A percentile compares a stretch with the other conserved stretches of the same genome.
Evolutionary conservation across 2,113 vertebrate species (phyloP).

Genomic region (Hepsetus odoe): DNA sequence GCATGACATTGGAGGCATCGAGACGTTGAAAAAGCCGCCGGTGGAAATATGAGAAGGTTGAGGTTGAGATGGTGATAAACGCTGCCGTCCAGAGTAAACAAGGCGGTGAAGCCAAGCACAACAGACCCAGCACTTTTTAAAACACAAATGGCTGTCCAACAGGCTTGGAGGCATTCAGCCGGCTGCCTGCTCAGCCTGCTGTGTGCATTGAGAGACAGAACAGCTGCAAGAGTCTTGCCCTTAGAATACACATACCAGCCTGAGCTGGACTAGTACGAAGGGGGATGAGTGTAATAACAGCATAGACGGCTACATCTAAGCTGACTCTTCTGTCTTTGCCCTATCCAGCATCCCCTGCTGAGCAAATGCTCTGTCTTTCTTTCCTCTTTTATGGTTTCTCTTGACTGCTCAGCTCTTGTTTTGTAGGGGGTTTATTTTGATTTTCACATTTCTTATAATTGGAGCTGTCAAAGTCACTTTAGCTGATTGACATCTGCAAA

Average conservation of each 20-base stretch:
- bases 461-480: constrained; percentile 71
- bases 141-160: constrained; percentile 36
- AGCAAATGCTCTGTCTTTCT: not conserved
- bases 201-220: not conserved
- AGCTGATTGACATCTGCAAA: constrained; percentile 72
- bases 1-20: constrained; percentile 6
- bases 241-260: not conserved
- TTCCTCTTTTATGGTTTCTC: not conserved
- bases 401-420: not conserved
- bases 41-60: constrained; percentile 21
- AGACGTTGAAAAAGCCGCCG: constrained; percentile 30
- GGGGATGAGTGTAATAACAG: not conserved
- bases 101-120: constrained; percentile 27
- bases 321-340: not conserved
- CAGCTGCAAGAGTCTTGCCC: not conserved
- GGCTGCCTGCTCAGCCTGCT: constrained; percentile 6
- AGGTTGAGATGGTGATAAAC: constrained; percentile 33
- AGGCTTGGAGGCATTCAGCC: constrained; percentile 27
- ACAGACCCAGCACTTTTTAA: constrained; percentile 29
- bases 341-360: too few relatives aligned
- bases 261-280: not conserved
- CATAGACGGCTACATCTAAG: not conserved
- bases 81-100: constrained; percentile 39
- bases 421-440: constrained; percentile 58
- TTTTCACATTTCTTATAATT: constrained; percentile 64